phyloP scores from a whole-genome alignment of 2,888 invertebrate species.

The Catocala fraxini region DNA sequence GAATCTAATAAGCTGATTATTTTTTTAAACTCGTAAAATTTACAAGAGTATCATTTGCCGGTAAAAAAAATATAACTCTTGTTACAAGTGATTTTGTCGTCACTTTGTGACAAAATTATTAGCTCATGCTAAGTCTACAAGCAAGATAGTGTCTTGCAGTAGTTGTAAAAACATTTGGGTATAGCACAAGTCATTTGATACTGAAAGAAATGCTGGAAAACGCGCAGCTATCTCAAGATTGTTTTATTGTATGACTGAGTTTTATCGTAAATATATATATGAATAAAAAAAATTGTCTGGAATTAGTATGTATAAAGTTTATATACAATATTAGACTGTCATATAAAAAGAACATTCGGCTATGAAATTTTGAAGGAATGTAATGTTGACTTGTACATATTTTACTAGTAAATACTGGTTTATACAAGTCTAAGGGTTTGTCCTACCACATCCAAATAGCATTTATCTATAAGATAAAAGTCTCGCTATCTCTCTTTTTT shows the following conservation, averaged over 20 bases:
- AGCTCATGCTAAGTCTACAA: too few species aligned
- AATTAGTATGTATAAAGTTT: slow-evolving; percentile 12
- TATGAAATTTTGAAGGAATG: slow-evolving; percentile 16
- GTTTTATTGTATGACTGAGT: slow-evolving; percentile 7
- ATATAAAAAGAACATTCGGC: slow-evolving; percentile 28
- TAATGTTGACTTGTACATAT: not conserved
- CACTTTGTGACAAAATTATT: too few species aligned
- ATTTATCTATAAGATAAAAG: too few species aligned
- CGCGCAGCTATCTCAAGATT: slow-evolving; percentile 12
- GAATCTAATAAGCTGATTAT: too few species aligned
- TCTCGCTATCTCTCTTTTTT: too few species aligned
- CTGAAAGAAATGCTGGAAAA: slow-evolving; percentile 1
- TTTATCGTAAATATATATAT: not conserved
- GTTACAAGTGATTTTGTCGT: too few species aligned
- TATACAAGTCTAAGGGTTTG: not conserved
- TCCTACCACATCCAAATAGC: too few species aligned
- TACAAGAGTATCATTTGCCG: too few species aligned
- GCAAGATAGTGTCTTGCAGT: too few species aligned
- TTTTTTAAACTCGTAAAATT: too few species aligned
- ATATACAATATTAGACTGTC: slow-evolving; percentile 29
- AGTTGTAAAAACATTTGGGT: slow-evolving; percentile 1
- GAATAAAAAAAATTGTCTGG: slow-evolving; percentile 13
- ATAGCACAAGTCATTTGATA: slow-evolving; percentile 10
- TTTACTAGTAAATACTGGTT: not conserved
- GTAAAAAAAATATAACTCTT: too few species aligned